These are phyloP conservation scores for Whitmania pigra DNA, from an alignment of 1,140 invertebrate species.

Conservation along the genomic window DNA sequence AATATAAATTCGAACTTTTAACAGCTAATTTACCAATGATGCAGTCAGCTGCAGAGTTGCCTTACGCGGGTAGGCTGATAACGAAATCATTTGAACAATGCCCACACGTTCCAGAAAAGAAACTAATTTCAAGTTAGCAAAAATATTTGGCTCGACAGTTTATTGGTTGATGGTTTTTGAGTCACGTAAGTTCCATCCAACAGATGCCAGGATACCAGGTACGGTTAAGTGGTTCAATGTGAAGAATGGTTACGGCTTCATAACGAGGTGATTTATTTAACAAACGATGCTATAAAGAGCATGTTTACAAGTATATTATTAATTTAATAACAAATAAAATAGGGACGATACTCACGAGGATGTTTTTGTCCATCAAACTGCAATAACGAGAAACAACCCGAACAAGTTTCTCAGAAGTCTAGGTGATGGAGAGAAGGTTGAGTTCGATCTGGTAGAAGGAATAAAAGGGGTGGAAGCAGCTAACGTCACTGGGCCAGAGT, in stretches of 20 bases:
- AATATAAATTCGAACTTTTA: constrained; percentile 1
- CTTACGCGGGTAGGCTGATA: background rate
- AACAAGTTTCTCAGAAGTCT: constrained; percentile 92
- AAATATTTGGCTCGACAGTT: background rate
- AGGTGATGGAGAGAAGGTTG: constrained; percentile 92
- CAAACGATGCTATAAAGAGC: background rate
- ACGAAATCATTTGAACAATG: constrained; percentile 10
- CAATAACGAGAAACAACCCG: constrained; percentile 89
- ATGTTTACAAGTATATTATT: constrained; percentile 14
- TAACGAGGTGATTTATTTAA: constrained; percentile 50
- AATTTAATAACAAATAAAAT: constrained; percentile 17
- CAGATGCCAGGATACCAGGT: constrained; percentile 47
- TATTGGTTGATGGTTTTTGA: background rate
- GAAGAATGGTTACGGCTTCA: constrained; percentile 98
- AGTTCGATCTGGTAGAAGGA: constrained; percentile 96
- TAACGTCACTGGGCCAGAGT: constrained; percentile 86
- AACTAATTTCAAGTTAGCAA: background rate
- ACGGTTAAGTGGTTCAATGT: constrained; percentile 98
- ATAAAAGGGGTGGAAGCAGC: constrained; percentile 95
- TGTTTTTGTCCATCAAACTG: constrained; percentile 95
- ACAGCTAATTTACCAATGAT: constrained; percentile 2
- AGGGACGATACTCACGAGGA: constrained; percentile 97
- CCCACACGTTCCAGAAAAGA: constrained; percentile 1
- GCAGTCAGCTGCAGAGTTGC: background rate
- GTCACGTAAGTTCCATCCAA: background rate